Base-by-base conservation (phyloP, 2,797 vertebrate genomes). In the Lacerta agilis region DNA sequence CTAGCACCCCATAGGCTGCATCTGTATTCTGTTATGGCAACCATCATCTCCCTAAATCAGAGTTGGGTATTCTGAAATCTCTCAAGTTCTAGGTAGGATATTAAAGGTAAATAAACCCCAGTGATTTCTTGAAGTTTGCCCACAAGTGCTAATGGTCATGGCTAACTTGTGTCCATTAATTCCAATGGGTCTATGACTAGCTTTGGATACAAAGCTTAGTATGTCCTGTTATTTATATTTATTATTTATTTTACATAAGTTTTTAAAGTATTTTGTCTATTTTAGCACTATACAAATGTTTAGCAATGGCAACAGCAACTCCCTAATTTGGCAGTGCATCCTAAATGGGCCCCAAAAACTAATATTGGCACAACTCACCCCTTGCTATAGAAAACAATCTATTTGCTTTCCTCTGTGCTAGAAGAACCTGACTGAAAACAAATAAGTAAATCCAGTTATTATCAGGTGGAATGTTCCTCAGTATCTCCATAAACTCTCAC, bases 401-500 rank as follows among this genome's bases (percentile, higher is more conserved):
- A 33, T 13, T 75, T 49, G 49, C 36, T 82, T 66, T 73, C 25
- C 43, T 0, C 61, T 79, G 90, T 89, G 79, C 71, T 0, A 25
- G 17, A 45, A 3, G 84, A 85, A 90, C 88, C 43, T 76, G 89
- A 71, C 0, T 84, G 76, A 49, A 83, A 0, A 9, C 38, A 9
- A 38, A 13, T 73, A 0, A 20, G 20, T n/a, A 43, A 73, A 8
- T 38, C 23, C 38, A 64, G 3, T 69, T 1, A 20, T 85, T 33
- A 55, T 0, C 1, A 7, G 4, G 71, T 0, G 3, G 66, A 81
- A 0, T 6, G 0, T 5, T 43, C 25, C 69, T 78, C 43, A 18
- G 1, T 1, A 8, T 17, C 2, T 91, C 89, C 86, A 88, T 91
- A 85, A 3, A 73, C 38, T 67, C 3, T 15, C 36, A 86, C 86